Conservation (phyloP, 2,888 invertebrate species). For the Exocentrus adspersus region DNA sequence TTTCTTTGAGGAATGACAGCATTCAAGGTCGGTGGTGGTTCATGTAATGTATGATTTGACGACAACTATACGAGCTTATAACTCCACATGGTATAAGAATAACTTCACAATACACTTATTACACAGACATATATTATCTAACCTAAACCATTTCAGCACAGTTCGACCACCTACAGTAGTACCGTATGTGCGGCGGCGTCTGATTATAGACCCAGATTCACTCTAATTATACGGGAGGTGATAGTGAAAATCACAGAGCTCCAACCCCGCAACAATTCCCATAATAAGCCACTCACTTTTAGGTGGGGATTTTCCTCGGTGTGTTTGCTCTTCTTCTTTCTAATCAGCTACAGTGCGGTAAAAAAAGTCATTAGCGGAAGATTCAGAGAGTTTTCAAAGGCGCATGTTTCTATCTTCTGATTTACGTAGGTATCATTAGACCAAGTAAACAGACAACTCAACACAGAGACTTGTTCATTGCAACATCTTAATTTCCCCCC, state of each 20-base stretch:
- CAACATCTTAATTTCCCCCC: too few species aligned
- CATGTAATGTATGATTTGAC: too few species aligned
- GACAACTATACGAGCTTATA: too few species aligned
- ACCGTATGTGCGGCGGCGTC: constrained; percentile 41
- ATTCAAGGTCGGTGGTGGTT: too few species aligned
- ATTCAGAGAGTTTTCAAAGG: neutral
- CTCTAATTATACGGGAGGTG: constrained; percentile 48
- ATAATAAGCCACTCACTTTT: constrained; percentile 32
- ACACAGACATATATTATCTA: too few species aligned
- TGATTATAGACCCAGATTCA: constrained; percentile 48
- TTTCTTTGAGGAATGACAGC: too few species aligned
- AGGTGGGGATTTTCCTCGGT: constrained; percentile 29
- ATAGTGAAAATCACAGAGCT: constrained; percentile 45
- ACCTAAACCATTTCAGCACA: too few species aligned
- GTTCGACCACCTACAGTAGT: constrained; percentile 52
- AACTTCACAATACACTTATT: too few species aligned
- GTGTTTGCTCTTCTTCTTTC: constrained; percentile 24
- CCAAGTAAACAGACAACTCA: too few species aligned
- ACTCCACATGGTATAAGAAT: too few species aligned
- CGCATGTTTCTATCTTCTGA: neutral
- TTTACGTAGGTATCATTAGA: too few species aligned
- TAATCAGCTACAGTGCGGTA: constrained; percentile 19
- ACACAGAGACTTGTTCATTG: too few species aligned
- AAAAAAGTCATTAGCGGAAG: constrained; percentile 9
- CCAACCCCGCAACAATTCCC: constrained; percentile 12